Evolutionary conservation across 2,113 vertebrate genomes (phyloP).

Genomic region (Hemibagrus wyckioides): DNA sequence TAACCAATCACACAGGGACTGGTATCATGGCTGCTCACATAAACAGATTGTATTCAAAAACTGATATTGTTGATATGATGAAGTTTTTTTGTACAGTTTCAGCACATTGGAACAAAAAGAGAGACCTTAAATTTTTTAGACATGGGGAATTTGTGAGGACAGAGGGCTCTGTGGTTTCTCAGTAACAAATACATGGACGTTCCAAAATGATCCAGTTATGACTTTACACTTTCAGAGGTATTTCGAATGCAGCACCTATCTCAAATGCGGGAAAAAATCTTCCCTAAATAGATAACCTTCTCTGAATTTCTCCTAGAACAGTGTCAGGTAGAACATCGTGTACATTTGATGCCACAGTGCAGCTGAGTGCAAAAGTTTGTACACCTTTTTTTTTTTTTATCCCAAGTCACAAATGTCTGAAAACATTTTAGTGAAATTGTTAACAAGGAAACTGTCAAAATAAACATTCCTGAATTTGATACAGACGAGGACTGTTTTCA

Average conservation of each 20-base stretch:
- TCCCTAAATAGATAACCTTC: background rate
- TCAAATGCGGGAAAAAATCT: too few species aligned
- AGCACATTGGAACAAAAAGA: too few species aligned
- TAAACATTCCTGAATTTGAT: background rate
- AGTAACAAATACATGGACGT: background rate
- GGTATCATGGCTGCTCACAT: background rate
- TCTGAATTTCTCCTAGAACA: background rate
- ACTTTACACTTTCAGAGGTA: background rate
- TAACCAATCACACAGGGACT: background rate
- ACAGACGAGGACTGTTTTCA: too few species aligned
- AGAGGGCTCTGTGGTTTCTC: too few species aligned
- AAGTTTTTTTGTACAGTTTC: background rate
- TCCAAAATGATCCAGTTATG: background rate
- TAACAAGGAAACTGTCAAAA: background rate
- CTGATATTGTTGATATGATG: background rate
- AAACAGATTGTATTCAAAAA: too few species aligned
- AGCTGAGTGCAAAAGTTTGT: slow-evolving; percentile 1
- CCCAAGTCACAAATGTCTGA: too few species aligned
- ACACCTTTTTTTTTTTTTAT: too few species aligned
- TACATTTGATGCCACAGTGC: background rate
- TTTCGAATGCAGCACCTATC: background rate
- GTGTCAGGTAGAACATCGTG: background rate
- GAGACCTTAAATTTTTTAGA: too few species aligned
- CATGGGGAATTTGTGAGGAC: too few species aligned
- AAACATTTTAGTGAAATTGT: background rate